Base-by-base conservation (phyloP, 2,888 invertebrate genomes). In the Platycnemis pennipes region DNA sequence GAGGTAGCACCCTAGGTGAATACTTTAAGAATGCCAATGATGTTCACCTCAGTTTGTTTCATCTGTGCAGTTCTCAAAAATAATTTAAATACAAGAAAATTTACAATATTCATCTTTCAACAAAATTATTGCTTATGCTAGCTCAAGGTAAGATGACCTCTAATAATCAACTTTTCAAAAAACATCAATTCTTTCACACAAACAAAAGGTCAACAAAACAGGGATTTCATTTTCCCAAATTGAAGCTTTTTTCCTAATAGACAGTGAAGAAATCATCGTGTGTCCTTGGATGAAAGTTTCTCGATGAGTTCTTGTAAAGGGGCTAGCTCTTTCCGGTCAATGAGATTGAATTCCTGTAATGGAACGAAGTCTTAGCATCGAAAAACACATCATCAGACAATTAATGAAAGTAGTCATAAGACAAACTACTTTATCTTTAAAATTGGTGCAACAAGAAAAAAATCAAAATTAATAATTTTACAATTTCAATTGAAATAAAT, bases 271-370 rank as follows among this genome's bases (percentile, higher is more conserved):
- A 87, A 44, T 97, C 98, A 98, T 97, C 98, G 98, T 95, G 98
- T 98, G 96, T 99, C 99, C 97, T 98, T 99, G 95, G 98, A 98
- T 91, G 99, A 99, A 96, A 99, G 97, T 97, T 99, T 99, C 96
- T 99, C 99, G 97, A 99, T 99, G 95, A 99, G 97, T 97, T 99
- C 99, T 96, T 99, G 99, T 95, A 99, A 97, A 94, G 99, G 99
- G 95, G 99, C 99, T 96, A 99, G 97, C 97, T 99, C 99, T 96
- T 99, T 98, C 96, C 99, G 98, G 96, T 99, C 99, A 96, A 99
- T 99, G 96, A 99, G 97, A 97, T 98, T 98, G 97, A 99, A 99
- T 97, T 99, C 99, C 98, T 99, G 97, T 22, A 91, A 91, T 46
- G 46, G 31, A 88, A 13, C 26, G 3, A 11, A 49, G 31, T n/a